Evolutionary conservation across 2,888 invertebrate species (phyloP).

Genomic region (Leucophenga maculata): DNA sequence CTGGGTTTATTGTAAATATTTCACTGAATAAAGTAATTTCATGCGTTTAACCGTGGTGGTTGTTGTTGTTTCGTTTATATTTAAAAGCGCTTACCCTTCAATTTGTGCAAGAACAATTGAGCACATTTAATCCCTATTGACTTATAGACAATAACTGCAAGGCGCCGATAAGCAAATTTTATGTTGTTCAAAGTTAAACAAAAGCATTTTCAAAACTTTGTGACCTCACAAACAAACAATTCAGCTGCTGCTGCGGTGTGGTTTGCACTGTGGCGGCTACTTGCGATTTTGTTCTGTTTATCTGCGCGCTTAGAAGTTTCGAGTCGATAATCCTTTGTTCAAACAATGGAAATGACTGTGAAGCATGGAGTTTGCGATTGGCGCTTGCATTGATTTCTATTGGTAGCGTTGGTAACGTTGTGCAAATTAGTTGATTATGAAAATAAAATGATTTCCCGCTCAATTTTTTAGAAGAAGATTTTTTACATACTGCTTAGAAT

Average conservation of each 20-base stretch:
- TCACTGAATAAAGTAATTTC: not conserved
- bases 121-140: constrained; percentile 50
- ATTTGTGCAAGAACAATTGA: too few relatives aligned
- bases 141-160: constrained; percentile 49
- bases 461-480: too few relatives aligned
- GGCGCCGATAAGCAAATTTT: constrained; percentile 64
- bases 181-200: constrained; percentile 61
- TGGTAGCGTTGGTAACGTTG: too few relatives aligned
- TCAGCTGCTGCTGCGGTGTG: too few relatives aligned
- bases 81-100: too few relatives aligned
- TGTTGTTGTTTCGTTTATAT: too few relatives aligned
- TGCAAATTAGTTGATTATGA: too few relatives aligned
- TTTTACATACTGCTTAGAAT: too few relatives aligned
- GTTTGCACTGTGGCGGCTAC: not conserved
- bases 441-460: too few relatives aligned
- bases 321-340: constrained; percentile 5
- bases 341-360: constrained; percentile 18
- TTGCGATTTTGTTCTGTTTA: not conserved
- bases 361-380: not conserved
- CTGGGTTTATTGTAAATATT: constrained; percentile 37
- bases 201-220: constrained; percentile 40
- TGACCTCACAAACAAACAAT: constrained; percentile 16
- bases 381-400: too few relatives aligned
- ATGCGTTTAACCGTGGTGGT: too few relatives aligned
- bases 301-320: not conserved